Evolutionary conservation across 2,797 vertebrate genomes (phyloP).

Genomic region (Momotus momota): DNA sequence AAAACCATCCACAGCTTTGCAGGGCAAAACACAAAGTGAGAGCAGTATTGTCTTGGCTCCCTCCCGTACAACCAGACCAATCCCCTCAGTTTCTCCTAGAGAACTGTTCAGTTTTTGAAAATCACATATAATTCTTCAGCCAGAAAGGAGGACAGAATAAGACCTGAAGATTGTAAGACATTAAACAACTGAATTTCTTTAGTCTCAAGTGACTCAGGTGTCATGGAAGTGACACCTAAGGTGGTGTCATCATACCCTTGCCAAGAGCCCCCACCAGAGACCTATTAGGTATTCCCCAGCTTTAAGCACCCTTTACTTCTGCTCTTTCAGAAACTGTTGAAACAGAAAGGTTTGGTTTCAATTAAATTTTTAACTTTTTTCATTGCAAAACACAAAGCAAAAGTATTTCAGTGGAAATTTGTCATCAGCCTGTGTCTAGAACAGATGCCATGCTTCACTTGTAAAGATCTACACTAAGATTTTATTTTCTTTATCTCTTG

Average conservation of each 20-base stretch:
- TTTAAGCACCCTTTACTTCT: background rate
- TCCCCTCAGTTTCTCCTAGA: background rate
- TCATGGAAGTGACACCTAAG: background rate
- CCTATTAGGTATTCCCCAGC: background rate
- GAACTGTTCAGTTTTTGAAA: background rate
- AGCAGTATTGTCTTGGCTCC: background rate
- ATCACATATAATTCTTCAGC: background rate
- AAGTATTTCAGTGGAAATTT: constrained; percentile 1
- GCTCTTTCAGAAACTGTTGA: background rate
- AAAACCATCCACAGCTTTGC: background rate
- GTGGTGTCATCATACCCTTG: background rate
- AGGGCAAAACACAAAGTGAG: background rate
- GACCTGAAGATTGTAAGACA: background rate
- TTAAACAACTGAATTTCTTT: background rate
- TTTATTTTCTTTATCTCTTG: background rate
- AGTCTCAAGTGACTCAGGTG: background rate
- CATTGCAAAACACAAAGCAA: constrained; percentile 22
- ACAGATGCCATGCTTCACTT: background rate
- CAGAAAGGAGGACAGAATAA: background rate
- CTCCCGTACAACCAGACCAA: background rate
- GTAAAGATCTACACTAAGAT: background rate
- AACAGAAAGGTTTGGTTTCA: background rate
- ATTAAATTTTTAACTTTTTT: constrained; percentile 26
- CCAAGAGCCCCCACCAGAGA: background rate
- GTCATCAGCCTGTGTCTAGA: background rate